Conservation (phyloP, 2,797 vertebrate genomes). For the Sebastes kiyomatsui region DNA sequence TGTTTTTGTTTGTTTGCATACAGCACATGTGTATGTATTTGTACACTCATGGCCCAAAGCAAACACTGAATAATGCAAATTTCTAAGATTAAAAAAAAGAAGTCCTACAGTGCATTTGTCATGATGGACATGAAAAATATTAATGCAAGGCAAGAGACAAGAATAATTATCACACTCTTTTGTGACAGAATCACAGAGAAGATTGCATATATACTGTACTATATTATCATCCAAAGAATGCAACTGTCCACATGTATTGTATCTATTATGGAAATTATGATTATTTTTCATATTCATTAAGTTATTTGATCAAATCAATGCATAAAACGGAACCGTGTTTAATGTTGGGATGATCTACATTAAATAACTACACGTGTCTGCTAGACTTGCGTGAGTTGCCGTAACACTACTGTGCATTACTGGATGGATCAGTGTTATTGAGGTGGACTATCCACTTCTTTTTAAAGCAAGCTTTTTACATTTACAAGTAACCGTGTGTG, state of each 20-base stretch:
- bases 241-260: neutral
- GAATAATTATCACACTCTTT: slow-evolving; percentile 9
- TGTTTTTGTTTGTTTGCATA: slow-evolving; percentile 33
- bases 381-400: slow-evolving; percentile 16
- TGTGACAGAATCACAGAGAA: neutral
- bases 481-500: slow-evolving; percentile 37
- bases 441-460: slow-evolving; percentile 21
- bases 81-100: slow-evolving; percentile 24
- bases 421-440: slow-evolving; percentile 3
- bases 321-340: neutral
- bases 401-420: slow-evolving; percentile 20
- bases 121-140: slow-evolving; percentile 15
- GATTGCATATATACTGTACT: neutral
- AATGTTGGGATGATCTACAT: neutral
- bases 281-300: neutral
- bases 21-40: slow-evolving; percentile 22
- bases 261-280: neutral
- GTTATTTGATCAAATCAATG: neutral
- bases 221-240: neutral
- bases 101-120: slow-evolving; percentile 15
- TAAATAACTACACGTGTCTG: slow-evolving; percentile 4
- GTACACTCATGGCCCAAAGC: slow-evolving; percentile 35
- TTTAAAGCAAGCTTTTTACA: slow-evolving; percentile 55
- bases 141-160: slow-evolving; percentile 7
- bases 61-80: slow-evolving; percentile 62